phyloP scores from a whole-genome alignment of 2,888 invertebrate species.

The Andrena bicolor region DNA sequence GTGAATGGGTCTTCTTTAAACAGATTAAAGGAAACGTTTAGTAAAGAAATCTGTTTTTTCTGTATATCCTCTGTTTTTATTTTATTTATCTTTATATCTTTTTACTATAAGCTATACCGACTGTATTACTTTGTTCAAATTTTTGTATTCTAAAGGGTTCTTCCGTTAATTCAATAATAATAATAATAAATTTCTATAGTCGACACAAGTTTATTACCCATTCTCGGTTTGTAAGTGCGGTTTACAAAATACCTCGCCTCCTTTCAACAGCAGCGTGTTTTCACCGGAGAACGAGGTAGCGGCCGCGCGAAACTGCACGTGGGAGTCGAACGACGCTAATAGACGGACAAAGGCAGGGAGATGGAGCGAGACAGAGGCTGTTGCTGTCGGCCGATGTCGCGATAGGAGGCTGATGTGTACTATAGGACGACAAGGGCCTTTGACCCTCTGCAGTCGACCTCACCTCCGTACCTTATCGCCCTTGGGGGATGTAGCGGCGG shows the following conservation, averaged over 20 bases:
- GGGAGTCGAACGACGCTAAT: conserved; percentile 28
- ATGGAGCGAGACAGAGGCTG: conserved; percentile 11
- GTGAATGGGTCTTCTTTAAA: no score
- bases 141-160: no score
- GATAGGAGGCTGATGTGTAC: conserved; percentile 58
- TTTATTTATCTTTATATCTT: no score
- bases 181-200: background rate
- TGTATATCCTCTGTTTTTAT: no score
- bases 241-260: conserved; percentile 37
- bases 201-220: conserved; percentile 32
- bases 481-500: conserved; percentile 45
- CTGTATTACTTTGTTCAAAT: no score
- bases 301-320: conserved; percentile 18
- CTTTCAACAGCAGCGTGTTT: conserved; percentile 36
- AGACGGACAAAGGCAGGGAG: conserved; percentile 27
- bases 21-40: no score
- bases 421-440: conserved; percentile 50
- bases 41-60: no score
- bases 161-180: no score
- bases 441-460: conserved; percentile 51
- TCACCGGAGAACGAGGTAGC: conserved; percentile 28
- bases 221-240: conserved; percentile 52
- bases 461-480: conserved; percentile 55
- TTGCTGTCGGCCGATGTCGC: conserved; percentile 52
- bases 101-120: no score